phyloP scores from a whole-genome alignment of 2,888 invertebrate species.

The Ectemnius cavifrons region DNA sequence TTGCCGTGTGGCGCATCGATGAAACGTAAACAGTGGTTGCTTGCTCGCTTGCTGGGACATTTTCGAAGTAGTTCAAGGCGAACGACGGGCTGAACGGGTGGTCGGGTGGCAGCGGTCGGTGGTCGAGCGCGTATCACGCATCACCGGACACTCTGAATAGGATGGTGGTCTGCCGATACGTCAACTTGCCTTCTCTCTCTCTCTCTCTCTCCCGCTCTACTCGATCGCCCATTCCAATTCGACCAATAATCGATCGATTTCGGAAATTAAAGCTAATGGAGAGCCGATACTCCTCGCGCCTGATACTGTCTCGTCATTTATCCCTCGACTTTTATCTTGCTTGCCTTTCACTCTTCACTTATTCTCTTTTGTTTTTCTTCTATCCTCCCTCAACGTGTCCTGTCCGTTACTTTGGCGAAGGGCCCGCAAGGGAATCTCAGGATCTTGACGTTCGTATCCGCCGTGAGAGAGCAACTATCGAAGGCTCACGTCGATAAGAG shows the following conservation, averaged over 20 bases:
- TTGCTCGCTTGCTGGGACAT: background rate
- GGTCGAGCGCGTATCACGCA: slow-evolving; percentile 23
- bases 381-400: background rate
- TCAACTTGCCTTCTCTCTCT: background rate
- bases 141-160: slow-evolving; percentile 18
- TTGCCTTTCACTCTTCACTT: background rate
- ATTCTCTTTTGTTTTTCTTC: background rate
- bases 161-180: background rate
- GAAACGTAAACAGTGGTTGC: slow-evolving; percentile 2
- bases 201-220: slow-evolving; percentile 4
- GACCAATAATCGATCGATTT: slow-evolving; percentile 53
- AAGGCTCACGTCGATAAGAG: background rate
- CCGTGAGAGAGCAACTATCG: too few relatives aligned
- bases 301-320: slow-evolving; percentile 17
- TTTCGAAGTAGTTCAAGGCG: slow-evolving; percentile 9
- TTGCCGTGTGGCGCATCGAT: slow-evolving; percentile 4
- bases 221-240: slow-evolving; percentile 29
- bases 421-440: too few relatives aligned
- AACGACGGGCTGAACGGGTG: slow-evolving; percentile 17
- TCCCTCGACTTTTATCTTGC: slow-evolving; percentile 24
- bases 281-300: slow-evolving; percentile 1
- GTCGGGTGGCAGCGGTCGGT: background rate
- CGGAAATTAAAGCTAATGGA: slow-evolving; percentile 53
- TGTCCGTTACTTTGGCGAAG: too few relatives aligned
- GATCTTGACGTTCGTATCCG: too few relatives aligned